These are phyloP conservation scores for Caenorhabditis japonica DNA, from an alignment of 2,888 invertebrate genomes.

Conservation along the genomic window DNA sequence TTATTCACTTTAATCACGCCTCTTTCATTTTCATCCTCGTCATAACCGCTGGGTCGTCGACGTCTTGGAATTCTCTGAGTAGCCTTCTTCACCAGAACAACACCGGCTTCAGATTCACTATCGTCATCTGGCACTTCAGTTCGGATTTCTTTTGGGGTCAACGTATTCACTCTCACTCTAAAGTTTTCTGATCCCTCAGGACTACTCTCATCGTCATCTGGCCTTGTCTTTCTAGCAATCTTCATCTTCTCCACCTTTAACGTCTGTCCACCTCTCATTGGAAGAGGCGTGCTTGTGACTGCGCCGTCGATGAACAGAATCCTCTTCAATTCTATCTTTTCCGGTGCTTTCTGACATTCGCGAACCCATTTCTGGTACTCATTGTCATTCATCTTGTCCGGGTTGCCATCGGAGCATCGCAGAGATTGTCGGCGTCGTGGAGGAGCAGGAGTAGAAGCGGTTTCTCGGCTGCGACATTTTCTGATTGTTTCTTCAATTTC, in stretches of 20 bases:
- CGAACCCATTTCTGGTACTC: conserved; percentile 24
- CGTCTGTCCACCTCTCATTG: conserved; percentile 15
- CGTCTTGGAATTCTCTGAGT: conserved; percentile 27
- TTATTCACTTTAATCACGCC: conserved; percentile 36
- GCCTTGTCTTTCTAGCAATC: conserved; percentile 13
- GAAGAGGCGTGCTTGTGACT: neutral
- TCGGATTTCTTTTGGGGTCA: conserved; percentile 4
- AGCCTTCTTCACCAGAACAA: conserved; percentile 38
- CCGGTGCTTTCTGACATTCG: conserved; percentile 16
- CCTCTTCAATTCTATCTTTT: conserved; percentile 15
- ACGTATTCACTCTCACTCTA: conserved; percentile 20
- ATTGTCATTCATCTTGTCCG: conserved; percentile 15
- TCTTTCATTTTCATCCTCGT: conserved; percentile 17
- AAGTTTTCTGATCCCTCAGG: conserved; percentile 30
- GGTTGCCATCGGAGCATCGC: conserved; percentile 23
- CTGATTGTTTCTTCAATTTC: conserved; percentile 31
- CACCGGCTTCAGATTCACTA: conserved; percentile 21
- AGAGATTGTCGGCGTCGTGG: conserved; percentile 35
- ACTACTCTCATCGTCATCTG: conserved; percentile 34
- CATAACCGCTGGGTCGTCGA: conserved; percentile 4
- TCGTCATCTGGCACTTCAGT: conserved; percentile 20
- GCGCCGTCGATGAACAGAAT: conserved; percentile 12
- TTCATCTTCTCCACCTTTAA: conserved; percentile 25
- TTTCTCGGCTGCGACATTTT: conserved; percentile 25
- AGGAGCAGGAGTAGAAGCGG: conserved; percentile 20